A percentile compares a stretch with the other conserved stretches of the same genome.
Evolutionary conservation across 2,113 vertebrate species (phyloP).

Genomic region (Eurypyga helias): DNA sequence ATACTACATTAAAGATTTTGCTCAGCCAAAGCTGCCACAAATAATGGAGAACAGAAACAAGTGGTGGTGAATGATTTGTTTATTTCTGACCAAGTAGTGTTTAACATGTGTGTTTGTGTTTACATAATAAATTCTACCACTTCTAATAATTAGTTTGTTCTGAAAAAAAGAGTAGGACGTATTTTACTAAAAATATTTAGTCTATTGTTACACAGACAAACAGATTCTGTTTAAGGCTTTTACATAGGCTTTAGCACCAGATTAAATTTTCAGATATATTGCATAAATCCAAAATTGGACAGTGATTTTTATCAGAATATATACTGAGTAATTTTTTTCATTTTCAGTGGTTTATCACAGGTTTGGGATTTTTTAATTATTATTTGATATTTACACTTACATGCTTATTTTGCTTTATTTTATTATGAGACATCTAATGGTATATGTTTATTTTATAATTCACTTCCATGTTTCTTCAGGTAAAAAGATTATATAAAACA

Average conservation of each 20-base stretch:
- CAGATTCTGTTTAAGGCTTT: background rate
- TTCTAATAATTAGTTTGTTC: background rate
- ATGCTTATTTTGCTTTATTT: background rate
- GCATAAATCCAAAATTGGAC: background rate
- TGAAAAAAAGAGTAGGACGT: background rate
- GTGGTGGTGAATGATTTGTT: background rate
- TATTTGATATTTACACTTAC: background rate
- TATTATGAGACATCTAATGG: background rate
- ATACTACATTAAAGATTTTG: background rate
- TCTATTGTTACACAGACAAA: accelerated
- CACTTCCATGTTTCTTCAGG: background rate
- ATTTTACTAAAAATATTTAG: background rate
- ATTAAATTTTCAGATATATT: background rate
- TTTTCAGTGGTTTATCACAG: background rate
- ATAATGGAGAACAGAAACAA: background rate
- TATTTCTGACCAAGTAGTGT: background rate
- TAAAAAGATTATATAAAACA: background rate
- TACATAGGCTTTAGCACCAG: background rate
- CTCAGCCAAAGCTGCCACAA: background rate
- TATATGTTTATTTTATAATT: background rate
- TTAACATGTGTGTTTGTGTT: background rate
- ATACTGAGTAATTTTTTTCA: background rate
- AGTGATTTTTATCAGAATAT: background rate
- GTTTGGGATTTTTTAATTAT: background rate
- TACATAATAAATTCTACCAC: background rate